These are phyloP conservation scores for Ophioninae sp. DNA, from an alignment of 2,888 invertebrate genomes.

Conservation along the genomic window DNA sequence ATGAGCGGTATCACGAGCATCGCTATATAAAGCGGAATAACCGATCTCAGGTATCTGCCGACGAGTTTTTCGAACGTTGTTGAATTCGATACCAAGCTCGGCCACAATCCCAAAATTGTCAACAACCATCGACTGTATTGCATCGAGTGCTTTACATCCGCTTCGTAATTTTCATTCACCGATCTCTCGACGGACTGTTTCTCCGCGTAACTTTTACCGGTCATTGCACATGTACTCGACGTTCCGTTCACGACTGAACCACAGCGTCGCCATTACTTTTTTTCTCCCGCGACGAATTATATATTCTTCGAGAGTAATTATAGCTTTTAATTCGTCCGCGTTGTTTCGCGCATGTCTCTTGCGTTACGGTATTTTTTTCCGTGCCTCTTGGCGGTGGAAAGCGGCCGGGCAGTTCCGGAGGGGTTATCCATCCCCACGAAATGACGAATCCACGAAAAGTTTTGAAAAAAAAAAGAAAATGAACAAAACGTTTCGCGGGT, in stretches of 20 bases:
- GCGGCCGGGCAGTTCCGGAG: too few relatives aligned
- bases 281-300: background rate
- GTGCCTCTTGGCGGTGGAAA: too few relatives aligned
- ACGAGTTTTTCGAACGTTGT: conserved; percentile 26
- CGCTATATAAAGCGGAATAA: conserved; percentile 25
- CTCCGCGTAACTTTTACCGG: background rate
- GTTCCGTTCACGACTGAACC: background rate
- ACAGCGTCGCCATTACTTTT: background rate
- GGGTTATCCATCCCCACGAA: too few relatives aligned
- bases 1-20: conserved; percentile 15
- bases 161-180: conserved; percentile 17
- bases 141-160: conserved; percentile 27
- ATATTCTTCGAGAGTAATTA: background rate
- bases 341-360: background rate
- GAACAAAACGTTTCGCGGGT: too few relatives aligned
- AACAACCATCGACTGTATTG: conserved; percentile 48
- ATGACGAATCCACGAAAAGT: too few relatives aligned
- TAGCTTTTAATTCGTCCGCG: too few relatives aligned
- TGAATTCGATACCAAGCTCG: conserved; percentile 1
- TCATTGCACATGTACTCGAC: conserved; percentile 1
- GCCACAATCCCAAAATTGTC: conserved; percentile 54
- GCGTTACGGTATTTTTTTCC: too few relatives aligned
- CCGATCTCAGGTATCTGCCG: conserved; percentile 22
- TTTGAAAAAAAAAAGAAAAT: too few relatives aligned
- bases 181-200: background rate